phyloP scores from a whole-genome alignment of 2,113 vertebrate genomes.

The Upupa epops region DNA sequence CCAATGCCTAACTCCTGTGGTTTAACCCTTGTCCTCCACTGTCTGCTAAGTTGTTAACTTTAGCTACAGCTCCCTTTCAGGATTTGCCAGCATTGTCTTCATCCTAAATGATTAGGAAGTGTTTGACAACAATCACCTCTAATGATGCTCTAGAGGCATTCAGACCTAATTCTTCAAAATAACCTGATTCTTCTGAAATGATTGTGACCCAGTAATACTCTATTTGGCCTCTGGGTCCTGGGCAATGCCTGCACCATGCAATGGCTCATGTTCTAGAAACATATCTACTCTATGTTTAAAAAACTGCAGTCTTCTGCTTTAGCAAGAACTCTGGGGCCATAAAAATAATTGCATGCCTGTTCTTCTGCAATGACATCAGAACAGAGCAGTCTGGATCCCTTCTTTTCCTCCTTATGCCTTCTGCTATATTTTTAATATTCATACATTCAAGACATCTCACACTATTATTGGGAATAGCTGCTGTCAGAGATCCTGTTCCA shows the following conservation, averaged over 20 bases:
- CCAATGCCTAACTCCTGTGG: not conserved
- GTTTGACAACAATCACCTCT: not conserved
- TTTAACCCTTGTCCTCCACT: not conserved
- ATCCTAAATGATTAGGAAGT: not conserved
- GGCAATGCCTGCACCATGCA: fast-evolving
- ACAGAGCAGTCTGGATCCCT: not conserved
- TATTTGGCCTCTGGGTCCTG: not conserved
- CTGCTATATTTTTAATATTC: not conserved
- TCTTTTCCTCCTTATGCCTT: not conserved
- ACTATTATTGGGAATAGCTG: not conserved
- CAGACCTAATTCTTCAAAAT: not conserved
- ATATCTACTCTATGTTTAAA: not conserved
- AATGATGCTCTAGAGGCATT: not conserved
- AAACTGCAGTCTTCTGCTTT: not conserved
- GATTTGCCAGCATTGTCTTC: not conserved
- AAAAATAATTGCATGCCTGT: not conserved
- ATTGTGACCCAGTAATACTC: not conserved
- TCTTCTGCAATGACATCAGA: not conserved
- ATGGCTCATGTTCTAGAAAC: not conserved
- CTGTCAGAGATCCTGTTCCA: not conserved
- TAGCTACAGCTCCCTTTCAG: not conserved
- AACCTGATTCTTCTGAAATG: not conserved
- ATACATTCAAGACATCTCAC: not conserved
- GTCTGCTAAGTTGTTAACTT: not conserved
- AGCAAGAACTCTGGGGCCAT: not conserved